phyloP scores from a whole-genome alignment of 2,797 vertebrate genomes.

The Pitangus sulphuratus region DNA sequence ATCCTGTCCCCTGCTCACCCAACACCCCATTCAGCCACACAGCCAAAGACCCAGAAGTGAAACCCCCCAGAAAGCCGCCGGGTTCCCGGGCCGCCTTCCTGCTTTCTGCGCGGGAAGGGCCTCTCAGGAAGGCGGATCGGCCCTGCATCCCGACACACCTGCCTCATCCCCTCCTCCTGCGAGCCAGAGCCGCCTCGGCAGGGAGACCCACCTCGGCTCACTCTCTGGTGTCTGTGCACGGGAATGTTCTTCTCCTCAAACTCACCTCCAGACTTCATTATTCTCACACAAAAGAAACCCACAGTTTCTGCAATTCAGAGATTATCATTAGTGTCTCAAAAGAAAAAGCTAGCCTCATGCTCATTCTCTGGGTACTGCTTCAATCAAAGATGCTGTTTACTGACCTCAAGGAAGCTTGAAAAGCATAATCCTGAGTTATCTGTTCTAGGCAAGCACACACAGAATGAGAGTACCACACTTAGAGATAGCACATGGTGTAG shows the following conservation, averaged over 20 bases:
- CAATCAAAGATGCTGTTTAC: neutral
- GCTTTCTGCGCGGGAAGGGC: neutral
- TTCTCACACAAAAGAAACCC: neutral
- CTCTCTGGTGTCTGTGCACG: neutral
- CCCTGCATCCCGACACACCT: neutral
- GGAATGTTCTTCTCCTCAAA: neutral
- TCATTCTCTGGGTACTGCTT: neutral
- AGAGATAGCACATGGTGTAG: rapidly evolving
- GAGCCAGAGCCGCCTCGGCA: neutral
- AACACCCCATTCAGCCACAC: neutral
- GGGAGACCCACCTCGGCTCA: neutral
- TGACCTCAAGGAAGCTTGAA: neutral
- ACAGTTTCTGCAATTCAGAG: neutral
- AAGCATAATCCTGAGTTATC: neutral
- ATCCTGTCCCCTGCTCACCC: neutral
- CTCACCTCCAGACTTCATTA: neutral
- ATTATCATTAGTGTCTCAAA: neutral
- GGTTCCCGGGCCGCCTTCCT: rapidly evolving
- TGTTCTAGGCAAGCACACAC: neutral
- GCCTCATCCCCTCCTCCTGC: neutral
- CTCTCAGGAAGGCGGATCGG: neutral
- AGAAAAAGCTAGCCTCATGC: neutral
- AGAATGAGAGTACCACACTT: neutral
- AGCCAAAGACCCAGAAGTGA: neutral
- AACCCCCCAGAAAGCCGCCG: neutral